Base-by-base conservation (phyloP, 2,113 vertebrate species). In the Cebus imitator region DNA sequence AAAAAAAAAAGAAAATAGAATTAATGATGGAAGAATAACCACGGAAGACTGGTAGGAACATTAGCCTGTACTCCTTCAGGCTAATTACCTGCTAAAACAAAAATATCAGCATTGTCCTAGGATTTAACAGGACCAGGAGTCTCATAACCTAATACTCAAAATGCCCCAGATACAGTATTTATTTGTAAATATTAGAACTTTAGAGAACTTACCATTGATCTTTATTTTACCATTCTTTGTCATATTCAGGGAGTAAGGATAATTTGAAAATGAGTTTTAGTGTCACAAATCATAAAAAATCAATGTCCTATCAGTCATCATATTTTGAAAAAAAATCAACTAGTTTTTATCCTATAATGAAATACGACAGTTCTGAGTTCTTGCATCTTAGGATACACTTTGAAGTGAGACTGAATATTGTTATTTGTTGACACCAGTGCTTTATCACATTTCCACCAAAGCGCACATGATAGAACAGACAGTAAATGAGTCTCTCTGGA, bases 211-310 rank as follows among this genome's bases (percentile, higher is more conserved):
- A 40, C 50, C 4, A 12, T 43, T 94, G 32, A 50, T 88, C 52
- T 55, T 86, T 95, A 57, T 79, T 90, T 80, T 95, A 76, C 37
- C 43, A 45, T 85, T 91, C 13, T 50, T 90, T 82, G 23, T 95
- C 55, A 43, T 82, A 64, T 61, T 91, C 35, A 86, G 23, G 21
- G 21, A 87, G 17, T 87, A 64, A 70, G 30, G 48, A 40, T 32
- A 96, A 93, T 78, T 73, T 81, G 78, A 94, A 37, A 80, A 86
- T 75, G n/a, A 40, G 5, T 93, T 0, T 88, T 35, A 95, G 37
- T 40, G 76, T 81, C 84, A 37, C 40, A 78, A 95, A 35, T 21
- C 35, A 73, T 55, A 79, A 64, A 78, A 94, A 80, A 76, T 90
- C 3, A 16, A 2, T 85, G 57, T 6, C 79, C 84, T 32, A 75